These are phyloP conservation scores for Staurois parvus DNA, from an alignment of 2,797 vertebrate genomes.

Conservation along the genomic window DNA sequence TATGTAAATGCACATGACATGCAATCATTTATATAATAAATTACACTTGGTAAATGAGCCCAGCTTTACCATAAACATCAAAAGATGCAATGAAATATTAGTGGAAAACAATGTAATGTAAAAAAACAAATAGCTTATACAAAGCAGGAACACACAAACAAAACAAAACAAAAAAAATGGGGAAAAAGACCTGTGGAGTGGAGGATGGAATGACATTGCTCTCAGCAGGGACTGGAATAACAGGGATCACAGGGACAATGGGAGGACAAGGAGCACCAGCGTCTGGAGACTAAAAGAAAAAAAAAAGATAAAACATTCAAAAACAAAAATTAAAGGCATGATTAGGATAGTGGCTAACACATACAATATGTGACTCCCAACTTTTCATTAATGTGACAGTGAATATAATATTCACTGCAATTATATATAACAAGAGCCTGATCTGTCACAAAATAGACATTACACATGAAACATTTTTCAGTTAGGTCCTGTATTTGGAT, in stretches of 20 bases:
- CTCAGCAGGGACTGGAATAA: conserved; percentile 90
- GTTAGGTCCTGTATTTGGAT: no score
- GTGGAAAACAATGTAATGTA: not conserved
- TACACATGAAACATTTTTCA: no score
- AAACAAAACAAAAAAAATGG: conserved; percentile 65
- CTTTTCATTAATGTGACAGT: no score
- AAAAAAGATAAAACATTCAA: conserved; percentile 70
- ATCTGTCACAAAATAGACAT: no score
- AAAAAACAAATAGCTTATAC: not conserved
- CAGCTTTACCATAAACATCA: not conserved
- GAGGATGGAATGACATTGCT: conserved; percentile 82
- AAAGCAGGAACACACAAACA: conserved; percentile 67
- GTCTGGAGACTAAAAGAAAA: conserved; percentile 92
- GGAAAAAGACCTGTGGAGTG: conserved; percentile 84
- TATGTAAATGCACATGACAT: no score
- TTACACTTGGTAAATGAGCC: no score
- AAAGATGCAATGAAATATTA: not conserved
- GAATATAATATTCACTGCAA: no score
- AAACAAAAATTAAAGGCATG: not conserved
- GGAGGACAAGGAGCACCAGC: conserved; percentile 87
- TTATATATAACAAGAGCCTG: no score
- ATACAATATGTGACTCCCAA: no score
- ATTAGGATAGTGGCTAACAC: no score
- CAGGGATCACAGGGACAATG: conserved; percentile 93
- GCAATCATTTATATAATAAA: no score